Evolutionary conservation across 2,113 vertebrate species (phyloP).

Genomic region (Daphoenositta chrysoptera): DNA sequence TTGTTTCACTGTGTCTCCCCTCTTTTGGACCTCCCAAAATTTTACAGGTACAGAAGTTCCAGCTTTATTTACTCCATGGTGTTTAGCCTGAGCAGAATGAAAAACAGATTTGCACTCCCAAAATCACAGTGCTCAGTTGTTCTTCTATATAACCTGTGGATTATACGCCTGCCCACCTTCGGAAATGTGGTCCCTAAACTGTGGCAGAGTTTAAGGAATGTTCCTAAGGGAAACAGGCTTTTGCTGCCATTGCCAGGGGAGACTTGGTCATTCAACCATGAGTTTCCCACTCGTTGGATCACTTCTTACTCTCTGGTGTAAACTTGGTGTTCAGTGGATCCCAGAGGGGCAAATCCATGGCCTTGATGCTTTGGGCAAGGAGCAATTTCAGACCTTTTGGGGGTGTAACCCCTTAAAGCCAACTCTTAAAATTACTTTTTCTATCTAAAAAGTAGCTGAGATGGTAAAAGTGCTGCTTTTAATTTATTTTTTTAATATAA

Average conservation of each 20-base stretch:
- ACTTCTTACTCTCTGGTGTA: neutral
- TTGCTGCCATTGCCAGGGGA: neutral
- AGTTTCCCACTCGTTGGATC: neutral
- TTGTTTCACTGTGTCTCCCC: neutral
- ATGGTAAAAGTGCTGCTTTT: neutral
- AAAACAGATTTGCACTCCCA: neutral
- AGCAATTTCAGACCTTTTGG: neutral
- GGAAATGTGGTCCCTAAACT: neutral
- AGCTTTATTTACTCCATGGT: neutral
- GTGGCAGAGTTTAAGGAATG: neutral
- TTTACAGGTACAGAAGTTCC: neutral
- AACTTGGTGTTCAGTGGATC: neutral
- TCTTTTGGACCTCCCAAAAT: neutral
- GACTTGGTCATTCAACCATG: neutral
- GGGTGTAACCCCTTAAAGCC: neutral
- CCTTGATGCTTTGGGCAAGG: neutral
- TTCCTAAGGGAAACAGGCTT: neutral
- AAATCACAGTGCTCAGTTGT: neutral
- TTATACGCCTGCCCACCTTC: rapidly evolving
- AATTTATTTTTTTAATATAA: neutral
- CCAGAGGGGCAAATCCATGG: rapidly evolving
- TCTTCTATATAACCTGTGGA: neutral
- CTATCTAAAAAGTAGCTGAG: neutral
- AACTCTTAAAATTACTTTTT: neutral
- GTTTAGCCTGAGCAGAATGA: neutral